Evolutionary conservation across 2,888 invertebrate species (phyloP).

Genomic region (Cantharis rustica): DNA sequence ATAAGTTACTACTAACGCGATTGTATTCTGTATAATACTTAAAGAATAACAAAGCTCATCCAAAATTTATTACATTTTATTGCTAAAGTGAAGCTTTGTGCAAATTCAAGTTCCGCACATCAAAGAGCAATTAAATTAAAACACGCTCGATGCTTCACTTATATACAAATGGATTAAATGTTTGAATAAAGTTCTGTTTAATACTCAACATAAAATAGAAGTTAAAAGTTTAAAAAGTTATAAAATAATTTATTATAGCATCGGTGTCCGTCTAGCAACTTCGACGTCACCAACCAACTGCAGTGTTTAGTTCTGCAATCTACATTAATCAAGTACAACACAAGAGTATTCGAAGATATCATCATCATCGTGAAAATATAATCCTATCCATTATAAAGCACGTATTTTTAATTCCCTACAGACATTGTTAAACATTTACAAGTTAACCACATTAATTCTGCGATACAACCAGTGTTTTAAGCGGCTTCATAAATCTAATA

Average conservation of each 20-base stretch:
- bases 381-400: not conserved
- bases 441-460: not conserved
- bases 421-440: not conserved
- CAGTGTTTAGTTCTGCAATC: not conserved
- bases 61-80: constrained; percentile 21
- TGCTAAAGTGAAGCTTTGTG: constrained; percentile 29
- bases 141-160: constrained; percentile 23
- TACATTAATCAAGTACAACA: not conserved
- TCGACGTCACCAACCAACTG: not conserved
- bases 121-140: constrained; percentile 30
- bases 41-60: constrained; percentile 9
- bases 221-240: not conserved
- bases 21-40: not conserved
- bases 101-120: constrained; percentile 28
- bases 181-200: constrained; percentile 15
- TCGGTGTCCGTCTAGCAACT: not conserved
- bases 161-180: constrained; percentile 25
- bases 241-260: not conserved
- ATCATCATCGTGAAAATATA: not conserved
- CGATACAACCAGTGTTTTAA: not conserved
- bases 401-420: not conserved
- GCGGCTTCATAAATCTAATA: not conserved
- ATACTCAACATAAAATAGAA: not conserved
- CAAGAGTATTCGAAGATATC: not conserved
- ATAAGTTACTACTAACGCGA: not conserved